Evolutionary conservation across 2,113 vertebrate genomes (phyloP).

Genomic region (Barbus barbus): DNA sequence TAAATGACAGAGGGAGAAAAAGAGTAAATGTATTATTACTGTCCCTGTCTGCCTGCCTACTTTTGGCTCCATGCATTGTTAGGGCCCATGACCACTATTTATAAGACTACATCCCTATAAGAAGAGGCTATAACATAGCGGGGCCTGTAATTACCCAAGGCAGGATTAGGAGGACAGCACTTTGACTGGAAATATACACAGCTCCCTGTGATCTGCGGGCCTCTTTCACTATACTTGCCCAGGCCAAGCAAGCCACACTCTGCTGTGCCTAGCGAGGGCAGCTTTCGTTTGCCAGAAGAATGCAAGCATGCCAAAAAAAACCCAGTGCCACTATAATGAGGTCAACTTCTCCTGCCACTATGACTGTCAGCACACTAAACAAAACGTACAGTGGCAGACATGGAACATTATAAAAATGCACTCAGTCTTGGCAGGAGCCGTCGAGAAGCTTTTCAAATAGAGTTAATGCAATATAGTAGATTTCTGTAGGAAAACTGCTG

Average conservation of each 20-base stretch:
- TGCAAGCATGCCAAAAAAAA: constrained; percentile 50
- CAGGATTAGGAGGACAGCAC: constrained; percentile 63
- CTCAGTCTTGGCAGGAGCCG: neutral
- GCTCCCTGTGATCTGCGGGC: constrained; percentile 63
- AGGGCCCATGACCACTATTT: constrained; percentile 61
- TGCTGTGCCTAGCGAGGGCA: neutral
- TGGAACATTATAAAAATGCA: constrained; percentile 10
- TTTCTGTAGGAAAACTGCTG: constrained; percentile 6
- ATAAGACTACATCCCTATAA: constrained; percentile 48
- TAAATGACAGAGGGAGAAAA: constrained; percentile 45
- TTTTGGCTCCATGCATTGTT: constrained; percentile 57
- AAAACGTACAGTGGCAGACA: neutral
- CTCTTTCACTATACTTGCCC: constrained; percentile 19
- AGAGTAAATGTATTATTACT: constrained; percentile 59
- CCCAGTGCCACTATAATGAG: constrained; percentile 44
- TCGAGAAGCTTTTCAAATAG: neutral
- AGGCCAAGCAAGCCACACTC: constrained; percentile 33
- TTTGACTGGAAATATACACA: constrained; percentile 63
- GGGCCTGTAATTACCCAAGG: constrained; percentile 71
- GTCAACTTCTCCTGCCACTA: constrained; percentile 37
- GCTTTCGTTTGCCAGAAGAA: constrained; percentile 16
- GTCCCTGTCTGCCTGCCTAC: constrained; percentile 53
- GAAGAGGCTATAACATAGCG: constrained; percentile 28
- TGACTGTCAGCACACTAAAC: constrained; percentile 46
- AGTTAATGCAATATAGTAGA: constrained; percentile 39